Evolutionary conservation across 2,888 invertebrate species (phyloP), one percentile per base, ranked within the genome.

Genomic region (Chloroclysta siterata): DNA sequence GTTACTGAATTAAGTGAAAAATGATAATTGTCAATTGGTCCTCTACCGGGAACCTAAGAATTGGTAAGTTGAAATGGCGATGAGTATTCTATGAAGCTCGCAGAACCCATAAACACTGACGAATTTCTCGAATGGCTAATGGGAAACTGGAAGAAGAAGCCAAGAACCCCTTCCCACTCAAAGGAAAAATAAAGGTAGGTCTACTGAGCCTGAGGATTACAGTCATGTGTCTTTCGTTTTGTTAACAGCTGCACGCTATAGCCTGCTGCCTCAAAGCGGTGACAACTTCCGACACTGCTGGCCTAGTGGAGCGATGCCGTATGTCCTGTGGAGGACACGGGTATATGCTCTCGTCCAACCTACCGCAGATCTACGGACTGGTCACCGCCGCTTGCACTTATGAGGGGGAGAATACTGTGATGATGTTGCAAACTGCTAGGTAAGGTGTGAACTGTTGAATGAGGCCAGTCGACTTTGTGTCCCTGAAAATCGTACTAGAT

Each of bases 381-480:
- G 94, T 95, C 13, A 97, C 97, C 0, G 98, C 98, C 0, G 96
- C 97, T 39, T 96, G 96, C 79, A 99, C 99, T 0, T 99, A 99
- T 75, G 99, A 99, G 88, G 99, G 99, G 7, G 99, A 99, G 89
- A 98, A 99, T 81, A 98, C 98, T 0, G 99, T 99, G 2, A 93
- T 99, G 79, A 91, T 97, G 68, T 89, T 99, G 39, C 99, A 99
- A 89, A 97, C 97, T 13, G 98, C 98, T 0, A 94, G 96, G 94
- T 94, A 75, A 42, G 48, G 44, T 5, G 13, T 42, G 4, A 8
- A n/a, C n/a, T n/a, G n/a, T n/a, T n/a, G n/a, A n/a, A n/a, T n/a
- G n/a, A n/a, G n/a, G n/a, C n/a, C n/a, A n/a, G n/a, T n/a, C n/a
- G n/a, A n/a, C n/a, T n/a, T n/a, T n/a, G n/a, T n/a, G n/a, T n/a